Conservation (phyloP, 2,797 vertebrate genomes). For the Coluber constrictor region DNA sequence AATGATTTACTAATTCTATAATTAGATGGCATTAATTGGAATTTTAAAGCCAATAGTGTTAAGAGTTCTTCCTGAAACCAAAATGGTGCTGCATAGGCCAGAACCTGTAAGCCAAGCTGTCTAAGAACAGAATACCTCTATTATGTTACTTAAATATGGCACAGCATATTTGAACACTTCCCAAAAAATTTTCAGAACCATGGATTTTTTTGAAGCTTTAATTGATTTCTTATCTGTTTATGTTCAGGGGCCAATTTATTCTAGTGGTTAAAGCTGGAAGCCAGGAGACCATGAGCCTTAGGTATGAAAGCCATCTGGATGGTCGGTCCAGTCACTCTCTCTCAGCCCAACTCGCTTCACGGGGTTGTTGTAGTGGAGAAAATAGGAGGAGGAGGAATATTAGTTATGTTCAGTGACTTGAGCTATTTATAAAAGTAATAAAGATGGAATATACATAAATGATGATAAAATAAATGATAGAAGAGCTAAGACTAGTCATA, state of each 20-base stretch:
- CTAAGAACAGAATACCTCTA: constrained; percentile 32
- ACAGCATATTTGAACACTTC: constrained; percentile 49
- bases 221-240: not conserved
- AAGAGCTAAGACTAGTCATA: not conserved
- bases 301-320: not conserved
- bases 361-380: not conserved
- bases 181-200: constrained; percentile 47
- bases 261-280: not conserved
- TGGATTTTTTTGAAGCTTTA: not conserved
- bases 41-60: constrained; percentile 3
- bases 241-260: not conserved
- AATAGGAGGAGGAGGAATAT: not conserved
- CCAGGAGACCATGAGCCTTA: not conserved
- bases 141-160: constrained; percentile 15
- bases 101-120: constrained; percentile 36
- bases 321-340: not conserved
- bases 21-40: constrained; percentile 46
- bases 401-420: not conserved
- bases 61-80: not conserved
- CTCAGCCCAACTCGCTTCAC: not conserved
- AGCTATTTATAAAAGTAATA: not conserved
- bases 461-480: not conserved
- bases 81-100: constrained; percentile 27
- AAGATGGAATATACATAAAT: not conserved
- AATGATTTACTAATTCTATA: constrained; percentile 46